These are phyloP conservation scores for Erebia ligea DNA, from an alignment of 2,888 invertebrate species.

Conservation along the genomic window DNA sequence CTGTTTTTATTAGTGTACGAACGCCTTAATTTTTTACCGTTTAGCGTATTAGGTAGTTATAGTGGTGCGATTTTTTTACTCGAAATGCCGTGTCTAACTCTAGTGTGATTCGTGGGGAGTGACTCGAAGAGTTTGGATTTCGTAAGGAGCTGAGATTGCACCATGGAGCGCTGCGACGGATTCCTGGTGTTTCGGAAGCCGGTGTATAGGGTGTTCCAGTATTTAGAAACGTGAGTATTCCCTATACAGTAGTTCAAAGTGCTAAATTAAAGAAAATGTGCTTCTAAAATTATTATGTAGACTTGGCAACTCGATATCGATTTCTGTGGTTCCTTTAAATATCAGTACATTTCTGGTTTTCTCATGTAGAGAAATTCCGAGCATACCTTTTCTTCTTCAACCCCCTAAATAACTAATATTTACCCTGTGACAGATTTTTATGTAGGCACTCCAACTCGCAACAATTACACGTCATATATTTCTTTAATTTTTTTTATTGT, in stretches of 20 bases:
- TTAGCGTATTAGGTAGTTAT: conserved; percentile 51
- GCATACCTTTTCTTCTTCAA: not conserved
- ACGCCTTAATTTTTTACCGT: conserved; percentile 74
- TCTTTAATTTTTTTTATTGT: no score
- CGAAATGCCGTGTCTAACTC: conserved; percentile 33
- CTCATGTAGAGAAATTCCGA: not conserved
- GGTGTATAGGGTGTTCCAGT: conserved; percentile 91
- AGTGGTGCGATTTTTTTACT: conserved; percentile 45
- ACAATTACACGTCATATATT: no score
- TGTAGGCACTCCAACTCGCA: no score
- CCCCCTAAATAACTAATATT: no score
- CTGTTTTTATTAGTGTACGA: conserved; percentile 61
- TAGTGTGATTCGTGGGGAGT: conserved; percentile 18
- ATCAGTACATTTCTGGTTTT: not conserved
- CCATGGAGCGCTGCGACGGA: conserved; percentile 90
- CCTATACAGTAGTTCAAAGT: not conserved
- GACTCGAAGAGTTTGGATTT: conserved; percentile 34
- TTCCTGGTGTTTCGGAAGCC: conserved; percentile 91
- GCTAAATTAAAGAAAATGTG: not conserved
- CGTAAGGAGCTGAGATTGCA: conserved; percentile 50
- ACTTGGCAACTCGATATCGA: not conserved
- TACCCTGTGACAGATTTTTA: no score
- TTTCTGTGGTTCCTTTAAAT: not conserved
- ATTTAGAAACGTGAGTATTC: conserved; percentile 90
- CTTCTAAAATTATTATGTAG: not conserved